These are phyloP conservation scores for Maccullochella peelii DNA, from an alignment of 2,113 vertebrate species.

Conservation along the genomic window DNA sequence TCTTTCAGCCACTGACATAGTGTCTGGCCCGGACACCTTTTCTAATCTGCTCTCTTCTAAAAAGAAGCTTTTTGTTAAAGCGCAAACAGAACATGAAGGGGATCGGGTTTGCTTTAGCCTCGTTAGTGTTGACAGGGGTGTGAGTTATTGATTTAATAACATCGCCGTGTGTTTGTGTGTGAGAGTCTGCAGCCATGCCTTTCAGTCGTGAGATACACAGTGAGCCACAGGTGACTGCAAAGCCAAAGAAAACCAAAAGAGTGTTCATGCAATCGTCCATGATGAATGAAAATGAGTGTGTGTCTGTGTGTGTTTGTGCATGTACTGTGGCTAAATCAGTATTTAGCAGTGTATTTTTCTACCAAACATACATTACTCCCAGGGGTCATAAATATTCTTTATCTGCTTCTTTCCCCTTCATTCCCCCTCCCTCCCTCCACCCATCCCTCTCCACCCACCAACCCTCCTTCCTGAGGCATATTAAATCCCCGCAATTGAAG, in stretches of 20 bases:
- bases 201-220: background rate
- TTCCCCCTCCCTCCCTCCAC: conserved; percentile 29
- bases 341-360: conserved; percentile 38
- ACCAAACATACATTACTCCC: conserved; percentile 58
- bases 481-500: conserved; percentile 71
- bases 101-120: conserved; percentile 63
- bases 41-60: conserved; percentile 28
- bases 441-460: conserved; percentile 29
- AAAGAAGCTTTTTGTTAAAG: conserved; percentile 50
- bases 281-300: conserved; percentile 39
- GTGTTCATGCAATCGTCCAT: conserved; percentile 3
- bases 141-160: conserved; percentile 79
- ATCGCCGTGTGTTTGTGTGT: background rate
- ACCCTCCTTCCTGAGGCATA: conserved; percentile 34
- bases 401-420: conserved; percentile 59
- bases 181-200: conserved; percentile 2
- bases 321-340: conserved; percentile 16
- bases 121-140: conserved; percentile 65
- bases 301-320: conserved; percentile 20
- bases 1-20: conserved; percentile 18
- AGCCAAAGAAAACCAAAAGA: conserved; percentile 21
- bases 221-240: conserved; percentile 52
- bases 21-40: background rate
- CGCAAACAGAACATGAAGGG: conserved; percentile 62
- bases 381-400: conserved; percentile 77